Evolutionary conservation across 1,140 invertebrate genomes (phyloP), one percentile per base, ranked within the genome.

Genomic region (Drosophila auraria): DNA sequence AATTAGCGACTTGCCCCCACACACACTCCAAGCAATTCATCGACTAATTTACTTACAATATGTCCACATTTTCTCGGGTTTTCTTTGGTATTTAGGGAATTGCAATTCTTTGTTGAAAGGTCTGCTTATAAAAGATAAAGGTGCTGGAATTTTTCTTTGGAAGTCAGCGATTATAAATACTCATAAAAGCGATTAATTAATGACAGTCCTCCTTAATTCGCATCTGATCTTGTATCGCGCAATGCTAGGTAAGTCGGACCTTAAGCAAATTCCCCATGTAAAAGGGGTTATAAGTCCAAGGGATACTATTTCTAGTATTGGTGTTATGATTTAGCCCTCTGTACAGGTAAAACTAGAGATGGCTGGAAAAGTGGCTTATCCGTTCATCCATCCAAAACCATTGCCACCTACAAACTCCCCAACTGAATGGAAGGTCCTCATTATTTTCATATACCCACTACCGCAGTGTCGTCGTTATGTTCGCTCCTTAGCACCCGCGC

Each of bases 1-100:
- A 89, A 89, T 89, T 89, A 89, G 78, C 74, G 56, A 45, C 59
- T 70, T 75, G 59, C 80, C 78, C 62, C 75, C 47, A 49, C n/a
- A 14, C 50, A 12, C 25, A 23, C 51, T 50, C 30, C 36, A 1
- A 12, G 60, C 51, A 61, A 57, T 80, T 76, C 50, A 62, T 50
- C 53, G 60, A 78, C 60, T 78, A 86, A 84, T 86, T 86, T 42
- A 62, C 44, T 65, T 25, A 65, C 79, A 84, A 84, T 84, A 68
- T 82, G 82, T 78, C 44, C 45, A 51, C 53, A 50, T 62, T 65
- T 70, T 64, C 38, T 51, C 17, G 23, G 25, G 47, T 25, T 63
- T 59, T 69, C 27, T 79, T 71, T 38, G n/a, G 45, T 30, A 38
- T 50, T 69, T 63, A 23, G 2, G 53, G 38, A 44, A 60, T 60